These are phyloP conservation scores for Desmophyllum pertusum DNA, from an alignment of 92 coral and sea anemone species.

Conservation along the genomic window DNA sequence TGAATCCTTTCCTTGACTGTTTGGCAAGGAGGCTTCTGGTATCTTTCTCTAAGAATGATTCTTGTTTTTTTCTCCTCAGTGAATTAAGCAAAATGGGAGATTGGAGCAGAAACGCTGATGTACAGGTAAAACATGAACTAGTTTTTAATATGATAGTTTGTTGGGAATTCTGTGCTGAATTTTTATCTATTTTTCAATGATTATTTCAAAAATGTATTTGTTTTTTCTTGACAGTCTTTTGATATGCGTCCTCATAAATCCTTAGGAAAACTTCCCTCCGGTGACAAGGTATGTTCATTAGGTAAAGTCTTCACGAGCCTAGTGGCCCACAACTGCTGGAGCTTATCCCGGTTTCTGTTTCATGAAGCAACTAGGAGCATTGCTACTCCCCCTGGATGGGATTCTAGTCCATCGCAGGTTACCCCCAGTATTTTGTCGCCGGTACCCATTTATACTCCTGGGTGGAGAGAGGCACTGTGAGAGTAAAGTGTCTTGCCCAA, in stretches of 20 bases:
- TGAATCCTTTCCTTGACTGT: not conserved
- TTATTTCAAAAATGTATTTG: not conserved
- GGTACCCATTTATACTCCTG: too few species aligned
- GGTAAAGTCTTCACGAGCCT: too few species aligned
- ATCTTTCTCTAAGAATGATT: not conserved
- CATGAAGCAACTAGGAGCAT: too few species aligned
- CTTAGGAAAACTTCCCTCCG: conserved; percentile 34
- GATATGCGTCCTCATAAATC: conserved; percentile 66
- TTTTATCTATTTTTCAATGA: not conserved
- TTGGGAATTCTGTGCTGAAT: not conserved
- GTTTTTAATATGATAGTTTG: not conserved
- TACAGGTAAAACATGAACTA: conserved; percentile 40
- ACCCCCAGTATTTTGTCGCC: too few species aligned
- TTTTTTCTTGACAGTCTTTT: conserved; percentile 38
- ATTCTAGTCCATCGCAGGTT: too few species aligned
- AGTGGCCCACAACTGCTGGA: too few species aligned
- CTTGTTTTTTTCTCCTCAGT: conserved; percentile 19
- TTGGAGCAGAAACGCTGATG: conserved; percentile 49
- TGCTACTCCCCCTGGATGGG: too few species aligned
- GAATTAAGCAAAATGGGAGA: conserved; percentile 52
- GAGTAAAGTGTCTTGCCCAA: too few species aligned
- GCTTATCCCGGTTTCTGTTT: too few species aligned
- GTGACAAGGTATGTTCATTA: conserved; percentile 29
- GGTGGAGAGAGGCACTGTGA: too few species aligned
- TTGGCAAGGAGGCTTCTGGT: not conserved